Conservation (phyloP, 2,113 vertebrate genomes). For the Caranx ignobilis region DNA sequence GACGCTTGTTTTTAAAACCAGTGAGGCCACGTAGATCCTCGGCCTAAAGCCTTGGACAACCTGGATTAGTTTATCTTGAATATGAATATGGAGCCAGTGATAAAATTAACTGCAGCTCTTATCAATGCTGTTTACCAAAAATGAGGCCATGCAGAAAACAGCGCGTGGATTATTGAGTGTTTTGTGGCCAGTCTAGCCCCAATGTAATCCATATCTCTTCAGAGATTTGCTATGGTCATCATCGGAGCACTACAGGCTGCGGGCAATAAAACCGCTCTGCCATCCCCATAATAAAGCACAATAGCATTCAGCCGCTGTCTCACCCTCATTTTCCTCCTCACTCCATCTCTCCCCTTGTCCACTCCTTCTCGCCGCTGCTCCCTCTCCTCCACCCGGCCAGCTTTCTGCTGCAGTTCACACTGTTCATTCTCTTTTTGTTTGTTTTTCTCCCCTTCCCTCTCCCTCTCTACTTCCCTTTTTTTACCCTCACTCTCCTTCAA, state of each 20-base stretch:
- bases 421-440: slow-evolving; percentile 59
- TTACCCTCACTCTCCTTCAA: slow-evolving; percentile 34
- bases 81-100: slow-evolving; percentile 26
- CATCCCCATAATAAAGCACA: slow-evolving; percentile 65
- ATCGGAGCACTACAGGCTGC: slow-evolving; percentile 53
- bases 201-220: slow-evolving; percentile 73
- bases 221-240: slow-evolving; percentile 71
- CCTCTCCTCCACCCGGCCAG: slow-evolving; percentile 14
- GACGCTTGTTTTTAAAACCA: background rate
- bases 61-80: slow-evolving; percentile 37
- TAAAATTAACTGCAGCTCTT: slow-evolving; percentile 57
- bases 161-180: slow-evolving; percentile 70
- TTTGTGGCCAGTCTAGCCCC: slow-evolving; percentile 71
- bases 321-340: slow-evolving; percentile 35
- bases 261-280: slow-evolving; percentile 63
- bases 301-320: slow-evolving; percentile 38
- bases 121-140: slow-evolving; percentile 63
- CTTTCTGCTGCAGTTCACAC: slow-evolving; percentile 36
- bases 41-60: slow-evolving; percentile 30
- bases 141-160: slow-evolving; percentile 63
- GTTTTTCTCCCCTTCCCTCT: slow-evolving; percentile 53
- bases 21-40: background rate
- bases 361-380: slow-evolving; percentile 21
- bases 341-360: slow-evolving; percentile 24
- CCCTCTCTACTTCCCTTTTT: slow-evolving; percentile 9